phyloP scores from a whole-genome alignment of 2,888 invertebrate species.

The Dryadula phaetusa region DNA sequence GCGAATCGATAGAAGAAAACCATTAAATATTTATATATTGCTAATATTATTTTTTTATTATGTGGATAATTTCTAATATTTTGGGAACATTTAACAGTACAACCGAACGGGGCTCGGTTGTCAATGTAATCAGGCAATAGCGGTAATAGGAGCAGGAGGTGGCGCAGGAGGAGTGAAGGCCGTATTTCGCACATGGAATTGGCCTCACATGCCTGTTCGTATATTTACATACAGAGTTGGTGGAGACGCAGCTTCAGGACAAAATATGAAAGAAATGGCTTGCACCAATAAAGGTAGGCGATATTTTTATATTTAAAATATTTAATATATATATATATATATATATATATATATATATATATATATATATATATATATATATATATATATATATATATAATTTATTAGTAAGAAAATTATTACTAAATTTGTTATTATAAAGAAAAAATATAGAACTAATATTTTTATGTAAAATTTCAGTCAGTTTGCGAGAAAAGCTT shows the following conservation, averaged over 20 bases:
- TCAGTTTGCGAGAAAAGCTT: no score
- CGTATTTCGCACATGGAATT: constrained; percentile 91
- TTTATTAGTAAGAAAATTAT: no score
- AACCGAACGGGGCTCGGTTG: constrained; percentile 93
- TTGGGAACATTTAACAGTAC: constrained; percentile 80
- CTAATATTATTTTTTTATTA: neutral
- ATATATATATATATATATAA: no score
- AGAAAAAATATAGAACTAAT: no score
- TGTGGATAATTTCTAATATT: neutral
- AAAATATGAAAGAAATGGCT: constrained; percentile 96
- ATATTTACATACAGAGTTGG: constrained; percentile 98
- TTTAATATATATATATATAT: no score
- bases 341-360: no score
- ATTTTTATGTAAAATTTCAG: no score
- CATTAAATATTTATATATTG: no score
- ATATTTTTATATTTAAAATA: no score
- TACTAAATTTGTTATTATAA: no score
- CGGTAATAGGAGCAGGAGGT: constrained; percentile 98
- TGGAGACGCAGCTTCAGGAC: constrained; percentile 93
- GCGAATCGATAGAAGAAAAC: no score
- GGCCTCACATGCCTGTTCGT: constrained; percentile 96
- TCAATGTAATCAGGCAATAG: constrained; percentile 99
- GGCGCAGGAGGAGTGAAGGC: constrained; percentile 89
- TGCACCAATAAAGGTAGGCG: constrained; percentile 96
- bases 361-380: no score